Percentiles rank a stretch among this genome's conserved stretches.
Evolutionary conservation across 2,888 invertebrate genomes (phyloP).

Genomic region (Drosophila parthenogenetica): DNA sequence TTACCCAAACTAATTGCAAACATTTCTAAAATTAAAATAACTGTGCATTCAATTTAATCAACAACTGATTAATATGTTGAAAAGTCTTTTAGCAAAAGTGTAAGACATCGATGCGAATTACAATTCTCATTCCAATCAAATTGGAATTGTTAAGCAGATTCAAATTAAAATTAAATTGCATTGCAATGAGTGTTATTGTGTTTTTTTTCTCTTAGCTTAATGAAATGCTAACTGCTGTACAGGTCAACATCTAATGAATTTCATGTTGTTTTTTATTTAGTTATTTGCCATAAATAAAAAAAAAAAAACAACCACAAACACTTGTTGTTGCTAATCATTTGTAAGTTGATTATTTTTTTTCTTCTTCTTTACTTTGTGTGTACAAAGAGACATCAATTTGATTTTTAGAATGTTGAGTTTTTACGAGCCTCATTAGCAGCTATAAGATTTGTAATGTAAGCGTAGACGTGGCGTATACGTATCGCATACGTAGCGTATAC

Average conservation of each 20-base stretch:
- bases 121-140: constrained; percentile 15
- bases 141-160: constrained; percentile 15
- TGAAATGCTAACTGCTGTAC: constrained; percentile 58
- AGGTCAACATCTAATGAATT: constrained; percentile 35
- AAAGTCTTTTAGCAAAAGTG: background rate
- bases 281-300: constrained; percentile 38
- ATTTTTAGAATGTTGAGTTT: constrained; percentile 32
- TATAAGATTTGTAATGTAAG: constrained; percentile 62
- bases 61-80: constrained; percentile 4
- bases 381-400: constrained; percentile 23
- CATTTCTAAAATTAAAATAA: background rate
- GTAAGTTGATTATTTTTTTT: constrained; percentile 5
- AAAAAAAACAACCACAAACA: constrained; percentile 16
- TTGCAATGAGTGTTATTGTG: constrained; percentile 9
- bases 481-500: constrained; percentile 12
- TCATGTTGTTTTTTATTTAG: constrained; percentile 26
- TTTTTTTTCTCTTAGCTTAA: constrained; percentile 31
- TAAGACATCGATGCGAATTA: background rate
- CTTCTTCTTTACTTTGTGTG: background rate
- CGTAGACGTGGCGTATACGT: constrained; percentile 7
- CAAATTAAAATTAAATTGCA: constrained; percentile 18
- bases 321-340: constrained; percentile 55
- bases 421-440: constrained; percentile 62
- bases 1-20: too few species aligned
- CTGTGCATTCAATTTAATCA: constrained; percentile 4